These are phyloP conservation scores for Netta rufina DNA, from an alignment of 2,797 vertebrate species.

Conservation along the genomic window DNA sequence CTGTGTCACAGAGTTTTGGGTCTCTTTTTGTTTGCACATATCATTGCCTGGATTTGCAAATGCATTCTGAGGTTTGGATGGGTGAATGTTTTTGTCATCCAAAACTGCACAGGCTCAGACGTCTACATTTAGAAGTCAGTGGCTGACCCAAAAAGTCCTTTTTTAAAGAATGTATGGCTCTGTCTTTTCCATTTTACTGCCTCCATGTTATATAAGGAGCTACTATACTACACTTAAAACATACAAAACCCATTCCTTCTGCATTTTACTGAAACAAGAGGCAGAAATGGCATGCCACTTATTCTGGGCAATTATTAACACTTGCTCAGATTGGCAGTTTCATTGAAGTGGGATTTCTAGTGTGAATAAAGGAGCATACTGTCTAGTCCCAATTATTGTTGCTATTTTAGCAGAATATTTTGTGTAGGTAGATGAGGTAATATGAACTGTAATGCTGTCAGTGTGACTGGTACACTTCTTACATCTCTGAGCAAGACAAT, in stretches of 20 bases:
- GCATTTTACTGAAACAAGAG: background rate
- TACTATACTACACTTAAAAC: background rate
- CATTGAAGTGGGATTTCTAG: background rate
- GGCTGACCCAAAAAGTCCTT: background rate
- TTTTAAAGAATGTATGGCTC: background rate
- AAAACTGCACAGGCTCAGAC: background rate
- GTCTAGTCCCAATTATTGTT: background rate
- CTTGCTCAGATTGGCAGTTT: background rate
- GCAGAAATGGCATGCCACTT: background rate
- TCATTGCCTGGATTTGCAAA: background rate
- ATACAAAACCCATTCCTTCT: background rate
- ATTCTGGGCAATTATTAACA: background rate
- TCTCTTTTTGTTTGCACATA: background rate
- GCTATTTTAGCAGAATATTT: background rate
- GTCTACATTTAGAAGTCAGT: background rate
- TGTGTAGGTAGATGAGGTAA: background rate
- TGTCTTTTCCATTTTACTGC: background rate
- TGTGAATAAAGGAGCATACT: background rate
- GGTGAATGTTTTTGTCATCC: background rate
- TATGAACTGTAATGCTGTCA: background rate
- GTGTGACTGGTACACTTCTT: background rate
- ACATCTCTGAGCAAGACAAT: conserved; percentile 9
- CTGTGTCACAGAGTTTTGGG: background rate
- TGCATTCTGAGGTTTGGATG: background rate
- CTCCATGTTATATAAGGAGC: background rate